phyloP scores from a whole-genome alignment of 2,113 vertebrate genomes.

The Neofelis nebulosa region DNA sequence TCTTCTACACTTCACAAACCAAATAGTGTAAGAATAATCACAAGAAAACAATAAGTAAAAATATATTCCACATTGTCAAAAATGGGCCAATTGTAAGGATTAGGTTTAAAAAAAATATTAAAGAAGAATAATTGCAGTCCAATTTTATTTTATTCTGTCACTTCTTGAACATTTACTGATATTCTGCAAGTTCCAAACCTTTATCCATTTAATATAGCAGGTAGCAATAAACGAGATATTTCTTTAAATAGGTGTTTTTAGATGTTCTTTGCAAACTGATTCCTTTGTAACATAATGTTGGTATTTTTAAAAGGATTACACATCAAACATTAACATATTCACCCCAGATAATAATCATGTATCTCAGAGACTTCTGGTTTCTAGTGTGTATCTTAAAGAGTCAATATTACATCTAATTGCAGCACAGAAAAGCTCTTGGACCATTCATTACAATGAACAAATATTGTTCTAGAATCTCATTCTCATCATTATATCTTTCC shows the following conservation, averaged over 20 bases:
- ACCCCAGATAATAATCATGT: neutral
- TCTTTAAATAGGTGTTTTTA: neutral
- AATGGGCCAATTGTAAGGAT: neutral
- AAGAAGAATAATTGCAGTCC: neutral
- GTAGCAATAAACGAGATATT: neutral
- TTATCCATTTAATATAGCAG: neutral
- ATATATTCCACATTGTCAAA: neutral
- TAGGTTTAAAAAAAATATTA: neutral
- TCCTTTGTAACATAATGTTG: neutral
- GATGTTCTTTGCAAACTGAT: neutral
- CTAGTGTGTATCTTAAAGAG: neutral
- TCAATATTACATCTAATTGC: neutral
- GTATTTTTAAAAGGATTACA: neutral
- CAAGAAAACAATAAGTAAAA: neutral
- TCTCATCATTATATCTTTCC: neutral
- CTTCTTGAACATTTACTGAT: neutral
- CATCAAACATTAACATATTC: neutral
- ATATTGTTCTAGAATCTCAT: neutral
- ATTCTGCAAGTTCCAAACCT: neutral
- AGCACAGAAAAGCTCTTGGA: neutral
- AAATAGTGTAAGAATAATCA: neutral
- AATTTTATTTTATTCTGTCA: neutral
- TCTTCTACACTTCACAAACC: neutral
- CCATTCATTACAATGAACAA: neutral
- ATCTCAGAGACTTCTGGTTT: neutral